phyloP scores from a whole-genome alignment of 2,888 invertebrate species.

The Cotesia congregata region DNA sequence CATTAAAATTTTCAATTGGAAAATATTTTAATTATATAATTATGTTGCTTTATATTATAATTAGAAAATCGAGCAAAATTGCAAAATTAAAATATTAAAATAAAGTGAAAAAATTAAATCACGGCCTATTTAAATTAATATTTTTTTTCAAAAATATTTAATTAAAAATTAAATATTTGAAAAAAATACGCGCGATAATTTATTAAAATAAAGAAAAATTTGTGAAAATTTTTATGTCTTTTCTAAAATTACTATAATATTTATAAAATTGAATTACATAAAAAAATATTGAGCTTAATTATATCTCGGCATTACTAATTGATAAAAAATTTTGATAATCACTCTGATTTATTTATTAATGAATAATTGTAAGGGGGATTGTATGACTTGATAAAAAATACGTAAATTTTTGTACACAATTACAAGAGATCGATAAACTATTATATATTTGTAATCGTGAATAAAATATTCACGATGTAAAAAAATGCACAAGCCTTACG shows the following conservation, averaged over 20 bases:
- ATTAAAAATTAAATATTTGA: background rate
- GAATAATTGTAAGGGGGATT: constrained; percentile 7
- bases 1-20: background rate
- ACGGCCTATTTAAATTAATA: background rate
- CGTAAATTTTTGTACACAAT: constrained; percentile 27
- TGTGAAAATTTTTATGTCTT: no score
- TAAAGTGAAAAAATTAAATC: background rate
- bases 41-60: background rate
- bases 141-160: background rate
- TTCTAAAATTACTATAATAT: no score
- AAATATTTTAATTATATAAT: background rate
- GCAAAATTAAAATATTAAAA: background rate
- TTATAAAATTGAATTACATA: no score
- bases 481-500: constrained; percentile 43
- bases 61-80: background rate
- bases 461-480: constrained; percentile 4
- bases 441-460: background rate
- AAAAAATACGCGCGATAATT: background rate
- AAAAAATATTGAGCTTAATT: background rate
- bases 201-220: background rate
- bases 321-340: background rate
- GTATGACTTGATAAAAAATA: background rate
- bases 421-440: constrained; percentile 3
- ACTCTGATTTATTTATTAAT: background rate
- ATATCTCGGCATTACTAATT: background rate